phyloP scores from a whole-genome alignment of 53 echinoderm and acorn worm species.

The Antedon mediterranea region DNA sequence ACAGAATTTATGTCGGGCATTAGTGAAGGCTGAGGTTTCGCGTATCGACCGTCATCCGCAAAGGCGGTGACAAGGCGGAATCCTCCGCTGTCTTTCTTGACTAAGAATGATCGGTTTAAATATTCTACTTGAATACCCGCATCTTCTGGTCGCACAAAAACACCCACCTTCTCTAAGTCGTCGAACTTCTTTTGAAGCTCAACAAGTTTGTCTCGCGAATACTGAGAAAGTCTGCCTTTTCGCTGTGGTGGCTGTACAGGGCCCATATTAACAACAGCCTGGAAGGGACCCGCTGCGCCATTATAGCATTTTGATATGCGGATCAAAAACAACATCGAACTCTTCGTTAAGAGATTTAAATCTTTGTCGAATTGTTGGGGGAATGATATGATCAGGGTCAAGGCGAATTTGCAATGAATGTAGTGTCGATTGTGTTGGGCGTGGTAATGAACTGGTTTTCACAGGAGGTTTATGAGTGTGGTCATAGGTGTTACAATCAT shows the following conservation, averaged over 20 bases:
- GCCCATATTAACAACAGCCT: slow-evolving; percentile 30
- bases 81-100: slow-evolving; percentile 6
- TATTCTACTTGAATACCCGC: slow-evolving; percentile 15
- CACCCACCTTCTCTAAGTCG: slow-evolving; percentile 12
- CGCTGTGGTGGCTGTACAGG: slow-evolving; percentile 24
- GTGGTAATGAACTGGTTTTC: no score
- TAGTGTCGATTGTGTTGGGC: neutral
- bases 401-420: neutral
- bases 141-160: slow-evolving; percentile 32
- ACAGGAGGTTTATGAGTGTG: no score
- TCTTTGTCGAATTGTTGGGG: neutral
- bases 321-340: slow-evolving; percentile 25
- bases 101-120: slow-evolving; percentile 18
- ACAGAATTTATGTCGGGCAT: slow-evolving; percentile 24
- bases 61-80: slow-evolving; percentile 7
- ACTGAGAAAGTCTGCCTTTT: slow-evolving; percentile 9
- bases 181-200: slow-evolving; percentile 23
- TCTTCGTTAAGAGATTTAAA: slow-evolving; percentile 8
- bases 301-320: slow-evolving; percentile 14
- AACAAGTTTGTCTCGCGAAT: slow-evolving; percentile 8
- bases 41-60: slow-evolving; percentile 4
- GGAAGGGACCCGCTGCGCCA: slow-evolving; percentile 17
- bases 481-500: neutral
- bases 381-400: slow-evolving; percentile 10
- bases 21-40: slow-evolving; percentile 20